Evolutionary conservation across 2,888 invertebrate species (phyloP), one percentile per base, ranked within the genome.

Genomic region (Mycogona germanica): DNA sequence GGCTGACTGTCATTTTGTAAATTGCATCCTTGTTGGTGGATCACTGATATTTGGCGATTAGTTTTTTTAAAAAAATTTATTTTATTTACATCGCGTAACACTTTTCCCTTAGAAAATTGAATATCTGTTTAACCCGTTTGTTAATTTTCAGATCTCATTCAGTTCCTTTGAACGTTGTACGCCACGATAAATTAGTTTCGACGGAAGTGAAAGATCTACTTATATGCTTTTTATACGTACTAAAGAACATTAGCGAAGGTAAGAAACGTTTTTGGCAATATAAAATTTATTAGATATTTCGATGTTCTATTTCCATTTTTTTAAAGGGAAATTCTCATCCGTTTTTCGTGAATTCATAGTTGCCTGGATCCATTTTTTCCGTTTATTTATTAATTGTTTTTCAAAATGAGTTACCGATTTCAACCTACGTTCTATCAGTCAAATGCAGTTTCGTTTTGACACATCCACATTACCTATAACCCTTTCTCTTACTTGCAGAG

Each of bases 141-240:
- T 47, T 9, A 32, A n/a, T 19, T 30, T 12, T n/a, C 26, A 57
- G 64, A 32, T 60, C 62, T 19, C 62, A 62, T 30, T 63, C 64
- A 23, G 48, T 64, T 44, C 62, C 64, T 30, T 59, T 62, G 17
- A 55, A 30, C 28, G 29, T 40, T 9, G 57, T 66, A 23, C 67
- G 82, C 50, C 81, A 78, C 65, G 85, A 87, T 67, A 85, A 83
- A 68, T 73, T 87, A 44, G 80, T 81, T 57, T 72, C 80, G 0
- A 76, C 78, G 38, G 93, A 93, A 73, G 83, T 87, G 57, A 85
- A 84, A 66, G 93, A 95, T 70, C 77, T 93, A 59, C 76, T 95
- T 51, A 73, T 91, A 54, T 87, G 58, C 23, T 89, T 92, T 73
- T 75, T 96, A 57, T 93, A 88, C 70, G 82, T 95, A 53, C 76